These are phyloP conservation scores for Eurois occulta DNA, from an alignment of 2,888 invertebrate genomes.

Conservation along the genomic window DNA sequence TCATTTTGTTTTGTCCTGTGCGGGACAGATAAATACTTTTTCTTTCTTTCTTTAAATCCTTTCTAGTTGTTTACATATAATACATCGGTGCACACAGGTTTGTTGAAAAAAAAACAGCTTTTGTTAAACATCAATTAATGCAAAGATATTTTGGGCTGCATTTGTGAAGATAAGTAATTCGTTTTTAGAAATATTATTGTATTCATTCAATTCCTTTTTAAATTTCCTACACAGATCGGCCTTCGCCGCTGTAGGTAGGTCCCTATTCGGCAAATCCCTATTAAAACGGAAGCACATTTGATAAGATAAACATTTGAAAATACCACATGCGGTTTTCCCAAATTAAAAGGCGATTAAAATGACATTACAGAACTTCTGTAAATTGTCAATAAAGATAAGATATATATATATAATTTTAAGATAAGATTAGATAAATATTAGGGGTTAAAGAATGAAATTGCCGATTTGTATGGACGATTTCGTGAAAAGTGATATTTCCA, in stretches of 20 bases:
- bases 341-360: slow-evolving; percentile 32
- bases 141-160: not conserved
- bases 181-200: too few species aligned
- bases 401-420: not conserved
- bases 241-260: not conserved
- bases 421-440: not conserved
- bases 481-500: too few species aligned
- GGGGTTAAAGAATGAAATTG: too few species aligned
- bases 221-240: not conserved
- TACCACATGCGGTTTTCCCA: slow-evolving; percentile 10
- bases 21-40: too few species aligned
- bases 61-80: too few species aligned
- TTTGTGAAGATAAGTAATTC: not conserved
- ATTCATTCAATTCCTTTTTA: not conserved
- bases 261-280: not conserved
- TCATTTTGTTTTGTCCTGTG: too few species aligned
- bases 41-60: not conserved
- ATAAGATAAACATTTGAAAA: not conserved
- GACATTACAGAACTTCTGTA: not conserved
- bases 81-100: too few species aligned
- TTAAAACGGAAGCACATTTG: slow-evolving; percentile 1
- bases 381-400: slow-evolving; percentile 7
- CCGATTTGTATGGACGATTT: too few species aligned
- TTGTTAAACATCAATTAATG: not conserved
- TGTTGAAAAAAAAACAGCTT: not conserved